Evolutionary conservation across 2,797 vertebrate genomes (phyloP), one percentile per base, ranked within the genome.

Genomic region (Schizopygopsis pylzovi): DNA sequence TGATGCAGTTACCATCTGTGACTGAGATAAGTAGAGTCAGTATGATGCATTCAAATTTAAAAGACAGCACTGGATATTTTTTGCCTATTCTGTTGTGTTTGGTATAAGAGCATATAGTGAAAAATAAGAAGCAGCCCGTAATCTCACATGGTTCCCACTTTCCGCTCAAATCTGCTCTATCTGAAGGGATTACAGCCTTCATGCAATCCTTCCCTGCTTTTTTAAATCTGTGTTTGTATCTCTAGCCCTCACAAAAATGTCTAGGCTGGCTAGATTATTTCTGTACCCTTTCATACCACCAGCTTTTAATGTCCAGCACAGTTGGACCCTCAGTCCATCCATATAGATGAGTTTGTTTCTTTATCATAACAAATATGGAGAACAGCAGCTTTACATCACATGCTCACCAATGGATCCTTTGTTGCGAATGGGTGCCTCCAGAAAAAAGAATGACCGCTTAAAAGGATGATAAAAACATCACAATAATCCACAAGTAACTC

Each of bases 181-280:
- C 28, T 43, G 47, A 68, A 28, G 43, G 43, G 72, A 84, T 80
- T 73, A 72, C 37, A 45, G 12, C 15, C 39, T 59, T 63, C 61
- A 56, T 79, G 86, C 61, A 83, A 73, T 81, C 65, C 73, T 70
- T 79, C 28, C 39, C 67, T 75, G 25, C 68, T 85, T 75, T 88
- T 80, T 49, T 61, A 65, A 65, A 85, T 82, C 80, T 77, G 9
- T 80, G 59, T 88, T 79, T 86, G 70, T 63, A 25, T 77, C 49
- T 79, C n/a, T 54, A 71, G 37, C 39, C 39, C 39, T 76, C 47
- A 75, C 68, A 79, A 80, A 87, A 37, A 83, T 67, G 76, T 84
- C 37, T 80, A 68, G 49, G 70, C 28, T 25, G 33, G 16, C 45
- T 79, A 87, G 56, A 84, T 84, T 87, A 84, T 87, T 56, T 75